Conservation (phyloP, 2,797 vertebrate genomes). For the Anableps anableps region DNA sequence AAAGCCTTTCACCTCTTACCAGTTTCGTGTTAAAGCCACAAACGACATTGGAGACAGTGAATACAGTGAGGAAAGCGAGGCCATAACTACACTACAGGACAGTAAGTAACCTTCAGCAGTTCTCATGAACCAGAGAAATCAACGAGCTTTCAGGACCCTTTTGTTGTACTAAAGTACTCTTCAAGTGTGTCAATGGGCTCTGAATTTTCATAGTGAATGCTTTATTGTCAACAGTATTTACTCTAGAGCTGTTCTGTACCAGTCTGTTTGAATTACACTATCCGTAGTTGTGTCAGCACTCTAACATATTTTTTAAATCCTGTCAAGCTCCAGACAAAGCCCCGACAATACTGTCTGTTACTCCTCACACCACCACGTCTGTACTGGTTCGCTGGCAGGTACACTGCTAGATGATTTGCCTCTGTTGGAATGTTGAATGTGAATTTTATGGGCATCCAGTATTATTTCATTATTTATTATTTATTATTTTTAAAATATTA, state of each 20-base stretch:
- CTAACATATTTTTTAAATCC: conserved; percentile 28
- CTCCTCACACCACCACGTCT: conserved; percentile 94
- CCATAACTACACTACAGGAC: conserved; percentile 95
- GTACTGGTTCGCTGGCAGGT: conserved; percentile 98
- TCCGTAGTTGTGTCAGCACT: conserved; percentile 32
- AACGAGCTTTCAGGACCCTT: conserved; percentile 51
- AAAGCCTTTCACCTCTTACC: conserved; percentile 97
- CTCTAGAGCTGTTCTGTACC: conserved; percentile 10
- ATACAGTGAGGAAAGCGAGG: conserved; percentile 94
- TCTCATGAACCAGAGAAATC: conserved; percentile 77
- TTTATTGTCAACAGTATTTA: conserved; percentile 33
- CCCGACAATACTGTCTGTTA: conserved; percentile 91
- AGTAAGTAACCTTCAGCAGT: conserved; percentile 77
- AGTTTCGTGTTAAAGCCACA: conserved; percentile 94
- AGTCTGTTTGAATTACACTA: conserved; percentile 45
- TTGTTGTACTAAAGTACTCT: neutral
- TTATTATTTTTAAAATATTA: neutral
- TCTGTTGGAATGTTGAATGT: neutral
- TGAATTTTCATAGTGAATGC: conserved; percentile 36
- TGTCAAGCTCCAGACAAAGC: conserved; percentile 83
- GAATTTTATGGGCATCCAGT: no score
- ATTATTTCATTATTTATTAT: no score
- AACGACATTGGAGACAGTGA: conserved; percentile 98
- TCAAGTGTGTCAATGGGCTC: conserved; percentile 18
- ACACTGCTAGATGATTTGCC: conserved; percentile 9